Evolutionary conservation across 35 echinoderm and acorn worm genomes (phyloP).

Genomic region (Antedon bifida): DNA sequence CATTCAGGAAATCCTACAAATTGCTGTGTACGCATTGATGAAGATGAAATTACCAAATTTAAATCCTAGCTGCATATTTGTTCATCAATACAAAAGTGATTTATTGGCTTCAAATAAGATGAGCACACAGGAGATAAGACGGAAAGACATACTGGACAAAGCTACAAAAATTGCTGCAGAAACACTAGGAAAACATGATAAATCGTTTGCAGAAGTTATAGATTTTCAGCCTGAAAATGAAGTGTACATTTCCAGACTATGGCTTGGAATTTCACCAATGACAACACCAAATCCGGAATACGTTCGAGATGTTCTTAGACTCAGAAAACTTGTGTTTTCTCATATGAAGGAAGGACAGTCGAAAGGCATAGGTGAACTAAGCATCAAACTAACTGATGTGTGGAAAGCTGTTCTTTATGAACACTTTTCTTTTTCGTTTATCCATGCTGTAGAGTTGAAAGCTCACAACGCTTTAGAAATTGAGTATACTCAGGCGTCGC

Average conservation of each 20-base stretch:
- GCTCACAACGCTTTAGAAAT: background rate
- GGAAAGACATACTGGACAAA: conserved; percentile 3
- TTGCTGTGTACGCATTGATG: conserved; percentile 21
- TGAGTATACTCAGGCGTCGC: background rate
- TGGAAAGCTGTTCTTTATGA: conserved; percentile 36
- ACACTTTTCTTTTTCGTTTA: conserved; percentile 31
- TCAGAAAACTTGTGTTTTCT: conserved; percentile 7
- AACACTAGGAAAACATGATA: background rate
- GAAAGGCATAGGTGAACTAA: background rate
- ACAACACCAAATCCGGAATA: background rate
- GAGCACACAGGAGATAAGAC: background rate
- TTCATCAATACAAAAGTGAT: conserved; percentile 14
- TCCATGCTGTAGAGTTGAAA: background rate
- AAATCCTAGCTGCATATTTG: conserved; percentile 10
- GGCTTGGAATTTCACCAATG: conserved; percentile 1
- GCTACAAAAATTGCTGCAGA: conserved; percentile 1
- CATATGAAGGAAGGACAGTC: background rate
- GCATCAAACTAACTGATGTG: background rate
- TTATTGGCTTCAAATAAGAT: conserved; percentile 5
- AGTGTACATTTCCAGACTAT: conserved; percentile 21
- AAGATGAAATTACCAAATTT: conserved; percentile 10
- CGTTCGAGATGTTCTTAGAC: background rate
- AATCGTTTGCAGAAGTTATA: conserved; percentile 16
- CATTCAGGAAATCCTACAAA: conserved; percentile 23
- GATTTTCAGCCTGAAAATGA: conserved; percentile 10